Conservation (phyloP, 1,140 invertebrate species). For the Sesamia nonagrioides region DNA sequence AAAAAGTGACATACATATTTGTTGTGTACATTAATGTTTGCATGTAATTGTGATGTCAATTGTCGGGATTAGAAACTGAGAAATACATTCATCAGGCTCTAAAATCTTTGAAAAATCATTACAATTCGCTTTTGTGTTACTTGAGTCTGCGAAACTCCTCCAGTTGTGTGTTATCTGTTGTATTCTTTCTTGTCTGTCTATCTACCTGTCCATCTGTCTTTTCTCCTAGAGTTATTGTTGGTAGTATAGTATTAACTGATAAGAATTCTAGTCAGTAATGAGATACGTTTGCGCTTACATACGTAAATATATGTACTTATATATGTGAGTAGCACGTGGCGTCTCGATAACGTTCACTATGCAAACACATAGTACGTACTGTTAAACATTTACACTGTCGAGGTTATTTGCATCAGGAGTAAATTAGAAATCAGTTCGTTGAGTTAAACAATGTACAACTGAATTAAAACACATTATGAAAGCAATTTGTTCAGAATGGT, state of each 20-base stretch:
- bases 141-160: constrained; percentile 6
- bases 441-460: background rate
- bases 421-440: background rate
- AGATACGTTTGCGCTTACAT: background rate
- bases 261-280: background rate
- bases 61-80: too few species aligned
- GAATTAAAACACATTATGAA: too few species aligned
- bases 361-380: background rate
- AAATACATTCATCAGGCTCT: too few species aligned
- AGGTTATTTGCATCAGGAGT: background rate
- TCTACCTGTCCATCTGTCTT: constrained; percentile 31
- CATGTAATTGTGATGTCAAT: too few species aligned
- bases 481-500: too few species aligned
- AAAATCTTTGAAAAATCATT: too few species aligned
- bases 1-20: too few species aligned
- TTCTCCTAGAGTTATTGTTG: background rate
- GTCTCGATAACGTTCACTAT: background rate
- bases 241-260: background rate
- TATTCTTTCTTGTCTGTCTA: constrained; percentile 38
- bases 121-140: background rate
- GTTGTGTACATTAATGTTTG: too few species aligned
- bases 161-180: constrained; percentile 26
- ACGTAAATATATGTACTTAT: background rate
- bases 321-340: background rate
- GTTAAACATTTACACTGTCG: background rate